Conservation (phyloP, 2,797 vertebrate genomes). For the Pseudochirops cupreus region DNA sequence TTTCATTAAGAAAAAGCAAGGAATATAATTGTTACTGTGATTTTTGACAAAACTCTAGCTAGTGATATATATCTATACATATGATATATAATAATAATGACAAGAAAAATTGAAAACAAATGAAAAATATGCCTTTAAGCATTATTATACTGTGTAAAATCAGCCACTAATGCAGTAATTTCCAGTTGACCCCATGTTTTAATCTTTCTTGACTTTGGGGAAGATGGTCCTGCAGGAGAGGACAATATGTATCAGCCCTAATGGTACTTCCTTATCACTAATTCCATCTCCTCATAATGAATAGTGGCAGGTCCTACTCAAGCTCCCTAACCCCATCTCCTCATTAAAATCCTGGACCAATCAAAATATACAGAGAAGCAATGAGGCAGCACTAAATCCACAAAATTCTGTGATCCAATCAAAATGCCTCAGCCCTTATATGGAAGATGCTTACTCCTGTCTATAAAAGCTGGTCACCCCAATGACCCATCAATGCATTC, state of each 20-base stretch:
- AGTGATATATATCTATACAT: background rate
- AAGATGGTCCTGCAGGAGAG: background rate
- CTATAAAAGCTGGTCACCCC: background rate
- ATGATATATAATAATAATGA: background rate
- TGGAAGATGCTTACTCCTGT: background rate
- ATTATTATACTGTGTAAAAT: background rate
- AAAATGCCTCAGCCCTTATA: background rate
- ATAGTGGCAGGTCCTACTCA: background rate
- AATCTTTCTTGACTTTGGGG: background rate
- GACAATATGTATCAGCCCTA: background rate
- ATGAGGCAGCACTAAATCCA: background rate
- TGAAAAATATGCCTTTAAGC: fast-evolving
- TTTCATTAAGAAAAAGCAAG: conserved; percentile 29
- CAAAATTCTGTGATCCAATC: background rate
- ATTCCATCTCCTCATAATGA: background rate
- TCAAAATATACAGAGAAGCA: background rate
- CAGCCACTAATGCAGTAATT: background rate
- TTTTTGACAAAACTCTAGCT: conserved; percentile 3
- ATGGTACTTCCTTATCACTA: background rate
- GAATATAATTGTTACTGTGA: background rate
- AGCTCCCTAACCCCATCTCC: background rate
- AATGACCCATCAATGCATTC: background rate
- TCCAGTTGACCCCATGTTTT: background rate
- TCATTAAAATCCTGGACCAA: background rate
- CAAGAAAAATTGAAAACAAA: conserved; percentile 22